Evolutionary conservation across 2,888 invertebrate species (phyloP).

Genomic region (Polymixis lichenea): DNA sequence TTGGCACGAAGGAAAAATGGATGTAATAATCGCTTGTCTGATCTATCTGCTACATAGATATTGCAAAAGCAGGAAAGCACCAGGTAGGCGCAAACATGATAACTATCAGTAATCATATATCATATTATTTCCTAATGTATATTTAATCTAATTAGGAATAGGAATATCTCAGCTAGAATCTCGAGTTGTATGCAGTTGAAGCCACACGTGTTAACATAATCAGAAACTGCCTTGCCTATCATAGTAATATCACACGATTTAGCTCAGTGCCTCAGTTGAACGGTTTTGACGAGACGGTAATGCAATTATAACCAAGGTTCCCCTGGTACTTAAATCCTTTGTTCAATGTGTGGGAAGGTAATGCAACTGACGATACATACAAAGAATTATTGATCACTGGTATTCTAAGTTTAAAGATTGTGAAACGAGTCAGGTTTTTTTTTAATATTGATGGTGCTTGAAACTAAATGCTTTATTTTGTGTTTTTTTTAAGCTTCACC

Average conservation of each 20-base stretch:
- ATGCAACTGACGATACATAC: constrained; percentile 6
- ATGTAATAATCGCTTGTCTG: not conserved
- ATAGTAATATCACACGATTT: constrained; percentile 1
- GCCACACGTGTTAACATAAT: constrained; percentile 9
- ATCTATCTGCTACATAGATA: no score
- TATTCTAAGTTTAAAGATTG: not conserved
- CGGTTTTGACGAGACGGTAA: constrained; percentile 36
- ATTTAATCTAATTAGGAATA: constrained; percentile 4
- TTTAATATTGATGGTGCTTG: not conserved
- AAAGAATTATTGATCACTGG: not conserved
- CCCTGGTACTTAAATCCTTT: not conserved
- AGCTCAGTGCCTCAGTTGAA: constrained; percentile 9
- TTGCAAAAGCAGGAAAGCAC: not conserved
- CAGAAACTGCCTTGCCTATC: not conserved
- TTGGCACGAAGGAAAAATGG: not conserved
- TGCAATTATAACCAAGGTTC: constrained; percentile 46
- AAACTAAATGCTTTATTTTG: not conserved
- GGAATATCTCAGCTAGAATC: not conserved
- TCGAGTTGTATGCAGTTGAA: not conserved
- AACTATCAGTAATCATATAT: no score
- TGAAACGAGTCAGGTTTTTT: not conserved
- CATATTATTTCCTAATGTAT: constrained; percentile 7
- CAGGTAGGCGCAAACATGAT: not conserved
- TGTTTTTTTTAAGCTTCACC: no score
- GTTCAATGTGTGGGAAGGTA: constrained; percentile 23